phyloP scores from a whole-genome alignment of 1,140 invertebrate species.

The Heliconius nattereri region DNA sequence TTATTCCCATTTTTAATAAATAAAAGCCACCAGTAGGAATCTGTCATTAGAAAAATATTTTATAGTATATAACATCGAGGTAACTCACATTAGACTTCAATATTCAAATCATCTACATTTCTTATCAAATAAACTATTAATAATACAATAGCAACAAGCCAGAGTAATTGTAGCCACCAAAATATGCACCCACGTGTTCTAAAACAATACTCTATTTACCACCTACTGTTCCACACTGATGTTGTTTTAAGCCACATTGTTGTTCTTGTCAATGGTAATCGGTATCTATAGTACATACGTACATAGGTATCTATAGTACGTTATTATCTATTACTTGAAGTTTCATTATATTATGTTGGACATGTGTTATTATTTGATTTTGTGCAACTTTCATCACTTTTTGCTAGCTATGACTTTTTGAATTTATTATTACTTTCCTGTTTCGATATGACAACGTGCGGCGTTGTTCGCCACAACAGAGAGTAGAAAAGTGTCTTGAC shows the following conservation, averaged over 20 bases:
- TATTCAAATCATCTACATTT: constrained; percentile 20
- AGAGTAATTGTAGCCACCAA: constrained; percentile 39
- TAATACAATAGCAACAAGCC: constrained; percentile 28
- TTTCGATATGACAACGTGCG: neutral
- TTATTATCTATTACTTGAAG: neutral
- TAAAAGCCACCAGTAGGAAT: too few relatives aligned
- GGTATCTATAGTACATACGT: constrained; percentile 12
- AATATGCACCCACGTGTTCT: constrained; percentile 52
- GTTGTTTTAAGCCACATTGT: constrained; percentile 37
- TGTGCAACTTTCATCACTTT: neutral
- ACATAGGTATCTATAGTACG: neutral
- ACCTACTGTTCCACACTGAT: constrained; percentile 56
- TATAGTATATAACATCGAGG: neutral
- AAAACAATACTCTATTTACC: constrained; percentile 69
- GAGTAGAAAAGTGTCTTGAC: too few relatives aligned
- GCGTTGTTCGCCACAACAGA: too few relatives aligned
- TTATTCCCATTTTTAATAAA: too few relatives aligned
- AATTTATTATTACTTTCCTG: neutral
- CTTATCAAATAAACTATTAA: constrained; percentile 45
- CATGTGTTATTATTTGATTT: neutral
- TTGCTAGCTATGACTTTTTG: neutral
- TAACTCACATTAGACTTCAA: neutral
- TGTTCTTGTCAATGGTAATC: constrained; percentile 32
- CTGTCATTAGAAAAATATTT: too few relatives aligned
- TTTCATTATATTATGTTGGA: too few relatives aligned